Evolutionary conservation across 1,140 invertebrate genomes (phyloP).

Genomic region (Temnothorax longispinosus): DNA sequence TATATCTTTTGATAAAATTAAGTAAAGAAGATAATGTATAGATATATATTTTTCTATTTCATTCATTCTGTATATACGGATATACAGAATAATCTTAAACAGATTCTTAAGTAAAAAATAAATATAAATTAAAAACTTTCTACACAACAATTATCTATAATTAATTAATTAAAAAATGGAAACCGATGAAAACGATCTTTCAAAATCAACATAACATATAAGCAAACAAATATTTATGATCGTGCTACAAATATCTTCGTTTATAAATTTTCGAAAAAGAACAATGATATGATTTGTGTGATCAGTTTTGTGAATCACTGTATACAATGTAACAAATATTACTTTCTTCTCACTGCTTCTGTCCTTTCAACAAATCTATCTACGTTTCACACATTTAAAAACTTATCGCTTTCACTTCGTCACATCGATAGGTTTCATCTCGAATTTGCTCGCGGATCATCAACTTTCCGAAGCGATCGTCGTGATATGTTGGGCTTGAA

Average conservation of each 20-base stretch:
- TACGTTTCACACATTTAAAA: not conserved
- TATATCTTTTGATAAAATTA: too few relatives aligned
- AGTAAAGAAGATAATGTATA: not conserved
- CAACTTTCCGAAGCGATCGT: not conserved
- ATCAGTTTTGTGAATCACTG: too few relatives aligned
- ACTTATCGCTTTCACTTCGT: not conserved
- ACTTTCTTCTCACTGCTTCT: not conserved
- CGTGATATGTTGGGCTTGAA: constrained; percentile 36
- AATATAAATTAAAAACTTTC: not conserved
- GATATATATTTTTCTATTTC: not conserved
- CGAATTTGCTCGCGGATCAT: constrained; percentile 8
- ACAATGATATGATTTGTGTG: too few relatives aligned
- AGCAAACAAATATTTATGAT: too few relatives aligned
- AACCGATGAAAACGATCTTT: too few relatives aligned
- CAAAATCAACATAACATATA: too few relatives aligned
- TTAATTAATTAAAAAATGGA: too few relatives aligned
- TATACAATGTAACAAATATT: not conserved
- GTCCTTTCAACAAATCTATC: not conserved
- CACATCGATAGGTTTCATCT: not conserved
- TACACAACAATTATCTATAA: too few relatives aligned
- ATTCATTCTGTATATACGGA: not conserved
- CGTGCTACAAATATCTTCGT: too few relatives aligned
- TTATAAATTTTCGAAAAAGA: too few relatives aligned
- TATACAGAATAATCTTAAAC: not conserved
- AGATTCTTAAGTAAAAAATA: not conserved